Base-by-base conservation (phyloP, 2,113 vertebrate species). In the Illadopsis cleaveri region DNA sequence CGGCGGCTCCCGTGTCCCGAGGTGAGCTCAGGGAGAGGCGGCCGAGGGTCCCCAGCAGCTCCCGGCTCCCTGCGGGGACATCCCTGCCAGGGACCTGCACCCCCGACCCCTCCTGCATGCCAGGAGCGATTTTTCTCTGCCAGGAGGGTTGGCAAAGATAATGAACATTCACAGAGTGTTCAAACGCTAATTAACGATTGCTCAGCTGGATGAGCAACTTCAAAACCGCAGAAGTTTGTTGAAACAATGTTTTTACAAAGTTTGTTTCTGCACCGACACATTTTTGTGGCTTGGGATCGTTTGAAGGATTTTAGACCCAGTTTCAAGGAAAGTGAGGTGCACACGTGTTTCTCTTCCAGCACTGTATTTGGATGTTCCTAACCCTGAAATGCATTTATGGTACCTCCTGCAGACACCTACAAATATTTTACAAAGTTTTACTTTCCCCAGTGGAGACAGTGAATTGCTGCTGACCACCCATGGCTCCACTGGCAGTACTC, bases 261-360 rank as follows among this genome's bases (percentile, higher is more conserved):
- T 78, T 78, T 65, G 22, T 25, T 76, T 27, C 38, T 45, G n/a
- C 8, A 5, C 15, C 0, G 0, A 60, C 3, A 16, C 0, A 0
- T 50, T 86, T 83, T 8, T 50, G 40, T 23, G 72, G 21, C 24
- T 38, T 56, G 61, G 80, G 30, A 68, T 37, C 19, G 16, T 38
- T 3, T 30, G 51, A 84, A 57, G 33, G 58, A 17, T 40, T 92
- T 66, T 11, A 86, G 48, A 38, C 15, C 12, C 50, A 27, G 20
- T n/a, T 66, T 66, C 33, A 73, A 81, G 58, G 44, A 38, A 56
- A 65, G 31, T 6, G 40, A 90, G 25, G 73, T 24, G 35, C 33
- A 12, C 20, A 21, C 0, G 2, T 33, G 19, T 18, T 45, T 72
- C 50, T 71, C 35, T 61, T 69, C 6, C 5, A 40, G 20, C 40